Conservation (phyloP, 2,797 vertebrate species). For the Fratercula arctica region DNA sequence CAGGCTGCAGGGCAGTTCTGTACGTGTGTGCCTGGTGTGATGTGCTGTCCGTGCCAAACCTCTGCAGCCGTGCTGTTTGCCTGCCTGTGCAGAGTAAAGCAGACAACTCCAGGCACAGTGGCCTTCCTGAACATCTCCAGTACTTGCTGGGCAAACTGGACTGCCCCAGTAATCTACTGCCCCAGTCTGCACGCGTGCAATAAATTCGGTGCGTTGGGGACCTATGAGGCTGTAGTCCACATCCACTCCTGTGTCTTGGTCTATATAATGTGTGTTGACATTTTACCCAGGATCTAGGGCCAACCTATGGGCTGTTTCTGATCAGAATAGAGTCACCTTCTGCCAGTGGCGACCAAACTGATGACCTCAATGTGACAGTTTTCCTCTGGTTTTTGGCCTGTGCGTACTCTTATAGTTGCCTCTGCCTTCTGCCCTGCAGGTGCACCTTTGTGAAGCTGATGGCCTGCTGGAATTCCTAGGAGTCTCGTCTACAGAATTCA, state of each 20-base stretch:
- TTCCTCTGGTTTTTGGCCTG: not conserved
- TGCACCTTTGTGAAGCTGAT: constrained; percentile 96
- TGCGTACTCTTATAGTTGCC: not conserved
- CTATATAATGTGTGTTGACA: fast-evolving
- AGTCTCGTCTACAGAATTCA: constrained; percentile 76
- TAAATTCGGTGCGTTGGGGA: fast-evolving
- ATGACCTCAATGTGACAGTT: not conserved
- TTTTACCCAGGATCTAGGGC: not conserved
- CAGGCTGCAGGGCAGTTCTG: not conserved
- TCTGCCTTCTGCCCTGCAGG: constrained; percentile 75
- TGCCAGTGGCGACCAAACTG: not conserved
- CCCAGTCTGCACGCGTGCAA: fast-evolving
- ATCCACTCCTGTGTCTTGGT: fast-evolving
- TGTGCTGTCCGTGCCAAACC: not conserved
- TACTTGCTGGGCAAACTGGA: not conserved
- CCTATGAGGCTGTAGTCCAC: not conserved
- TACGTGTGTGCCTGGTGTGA: not conserved
- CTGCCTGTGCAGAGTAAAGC: not conserved
- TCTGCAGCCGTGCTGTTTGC: not conserved
- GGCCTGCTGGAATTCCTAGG: constrained; percentile 86
- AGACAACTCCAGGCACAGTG: not conserved
- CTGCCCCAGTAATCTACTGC: not conserved
- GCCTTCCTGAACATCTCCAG: not conserved
- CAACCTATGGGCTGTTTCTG: not conserved
- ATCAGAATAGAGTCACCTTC: not conserved